Evolutionary conservation across 1,140 invertebrate species (phyloP).

Genomic region (Brachionus calyciflorus): DNA sequence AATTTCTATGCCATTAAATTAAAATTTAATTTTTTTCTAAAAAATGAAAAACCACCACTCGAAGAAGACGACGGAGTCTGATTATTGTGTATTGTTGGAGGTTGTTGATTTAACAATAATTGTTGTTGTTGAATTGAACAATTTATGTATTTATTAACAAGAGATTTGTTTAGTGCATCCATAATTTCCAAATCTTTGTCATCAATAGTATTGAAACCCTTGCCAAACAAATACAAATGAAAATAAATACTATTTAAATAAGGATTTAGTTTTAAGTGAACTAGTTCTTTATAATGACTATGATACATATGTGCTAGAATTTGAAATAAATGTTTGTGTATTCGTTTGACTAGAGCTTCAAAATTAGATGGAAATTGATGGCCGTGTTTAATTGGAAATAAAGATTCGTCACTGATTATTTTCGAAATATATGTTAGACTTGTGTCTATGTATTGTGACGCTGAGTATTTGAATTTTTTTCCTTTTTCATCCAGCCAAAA

Average conservation of each 20-base stretch:
- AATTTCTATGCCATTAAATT: conserved; percentile 25
- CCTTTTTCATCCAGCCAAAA: conserved; percentile 97
- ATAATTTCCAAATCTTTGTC: conserved; percentile 44
- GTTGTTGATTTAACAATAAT: conserved; percentile 20
- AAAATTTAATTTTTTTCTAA: conserved; percentile 44
- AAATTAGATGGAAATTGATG: conserved; percentile 91
- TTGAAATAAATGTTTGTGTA: conserved; percentile 90
- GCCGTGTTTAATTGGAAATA: conserved; percentile 97
- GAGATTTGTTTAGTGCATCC: conserved; percentile 30
- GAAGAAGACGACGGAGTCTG: not conserved
- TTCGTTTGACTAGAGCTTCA: conserved; percentile 89
- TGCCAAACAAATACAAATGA: conserved; percentile 42
- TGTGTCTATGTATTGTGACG: conserved; percentile 96
- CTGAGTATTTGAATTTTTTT: conserved; percentile 90
- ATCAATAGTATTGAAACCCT: conserved; percentile 12
- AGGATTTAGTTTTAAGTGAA: conserved; percentile 82
- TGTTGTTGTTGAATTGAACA: conserved; percentile 25
- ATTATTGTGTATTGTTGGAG: conserved; percentile 29
- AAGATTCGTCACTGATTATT: conserved; percentile 89
- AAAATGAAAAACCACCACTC: conserved; percentile 42
- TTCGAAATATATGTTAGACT: conserved; percentile 96
- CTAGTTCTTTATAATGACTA: conserved; percentile 90
- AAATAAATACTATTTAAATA: conserved; percentile 42
- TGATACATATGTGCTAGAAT: conserved; percentile 96
- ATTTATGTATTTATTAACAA: conserved; percentile 39